phyloP scores from a whole-genome alignment of 2,113 vertebrate genomes.

The Ammodytes dubius region DNA sequence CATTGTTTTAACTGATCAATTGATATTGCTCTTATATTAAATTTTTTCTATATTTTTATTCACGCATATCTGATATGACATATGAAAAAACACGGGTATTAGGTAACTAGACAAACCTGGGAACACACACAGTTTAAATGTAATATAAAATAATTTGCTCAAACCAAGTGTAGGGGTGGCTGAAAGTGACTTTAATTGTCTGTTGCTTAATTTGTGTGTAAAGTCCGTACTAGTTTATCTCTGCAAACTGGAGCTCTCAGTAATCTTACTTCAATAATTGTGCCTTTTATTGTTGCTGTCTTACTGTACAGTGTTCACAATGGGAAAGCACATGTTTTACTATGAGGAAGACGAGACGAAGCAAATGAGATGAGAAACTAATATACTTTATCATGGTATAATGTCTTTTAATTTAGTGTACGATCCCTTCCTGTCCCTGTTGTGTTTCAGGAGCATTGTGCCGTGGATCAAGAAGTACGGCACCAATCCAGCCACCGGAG shows the following conservation, averaged over 20 bases:
- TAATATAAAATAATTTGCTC: not conserved
- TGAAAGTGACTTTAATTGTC: not conserved
- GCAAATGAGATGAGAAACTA: not conserved
- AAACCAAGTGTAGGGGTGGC: no score
- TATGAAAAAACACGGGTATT: no score
- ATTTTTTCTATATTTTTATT: no score
- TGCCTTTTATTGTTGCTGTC: not conserved
- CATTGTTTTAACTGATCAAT: no score
- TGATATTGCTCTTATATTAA: no score
- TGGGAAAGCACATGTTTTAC: not conserved
- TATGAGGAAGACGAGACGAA: not conserved
- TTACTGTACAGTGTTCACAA: not conserved
- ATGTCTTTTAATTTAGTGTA: not conserved
- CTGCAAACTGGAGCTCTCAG: not conserved
- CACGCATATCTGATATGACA: no score
- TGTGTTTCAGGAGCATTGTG: conserved; percentile 90
- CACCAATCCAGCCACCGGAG: conserved; percentile 94
- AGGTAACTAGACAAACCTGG: not conserved
- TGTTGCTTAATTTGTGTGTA: not conserved
- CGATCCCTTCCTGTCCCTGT: not conserved
- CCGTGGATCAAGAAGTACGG: conserved; percentile 98
- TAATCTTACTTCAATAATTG: not conserved
- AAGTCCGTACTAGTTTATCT: not conserved
- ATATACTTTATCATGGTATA: no score
- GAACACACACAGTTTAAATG: not conserved